These are phyloP conservation scores for Urechis unicinctus DNA, from an alignment of 2,888 invertebrate genomes.

Conservation along the genomic window DNA sequence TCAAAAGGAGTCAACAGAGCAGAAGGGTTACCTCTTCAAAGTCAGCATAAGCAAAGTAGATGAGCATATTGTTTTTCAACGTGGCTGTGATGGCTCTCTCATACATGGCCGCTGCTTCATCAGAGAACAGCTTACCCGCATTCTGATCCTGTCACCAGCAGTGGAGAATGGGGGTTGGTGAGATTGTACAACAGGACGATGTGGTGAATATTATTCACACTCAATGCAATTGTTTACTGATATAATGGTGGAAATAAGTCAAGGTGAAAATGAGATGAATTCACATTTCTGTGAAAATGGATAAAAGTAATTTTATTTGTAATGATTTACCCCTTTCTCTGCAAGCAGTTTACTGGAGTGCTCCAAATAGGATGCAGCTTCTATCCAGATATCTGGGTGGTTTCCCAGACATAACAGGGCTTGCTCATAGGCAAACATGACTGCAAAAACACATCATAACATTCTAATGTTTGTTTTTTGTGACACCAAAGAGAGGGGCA, in stretches of 20 bases:
- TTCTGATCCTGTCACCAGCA: conserved; percentile 72
- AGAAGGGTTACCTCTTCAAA: conserved; percentile 73
- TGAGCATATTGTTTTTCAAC: conserved; percentile 80
- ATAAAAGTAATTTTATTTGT: no score
- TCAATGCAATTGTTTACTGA: no score
- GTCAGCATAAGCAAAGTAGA: conserved; percentile 98
- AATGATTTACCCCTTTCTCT: conserved; percentile 72
- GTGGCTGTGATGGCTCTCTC: conserved; percentile 87
- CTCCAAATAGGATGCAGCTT: conserved; percentile 94
- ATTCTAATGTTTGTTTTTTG: no score
- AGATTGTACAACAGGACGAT: no score
- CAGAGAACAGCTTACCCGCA: conserved; percentile 81
- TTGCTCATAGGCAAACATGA: conserved; percentile 98
- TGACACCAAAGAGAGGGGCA: no score
- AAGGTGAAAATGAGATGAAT: no score
- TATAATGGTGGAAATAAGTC: no score
- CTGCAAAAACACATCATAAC: conserved; percentile 51
- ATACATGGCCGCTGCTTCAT: conserved; percentile 90
- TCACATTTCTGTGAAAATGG: no score
- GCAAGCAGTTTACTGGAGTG: conserved; percentile 86
- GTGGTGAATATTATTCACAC: no score
- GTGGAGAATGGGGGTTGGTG: no score
- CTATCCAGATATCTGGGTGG: conserved; percentile 95
- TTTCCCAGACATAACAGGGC: conserved; percentile 91
- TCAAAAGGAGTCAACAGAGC: no score